Evolutionary conservation across 2,888 invertebrate species (phyloP).

Genomic region (Scaptomyza cyrtandrae): DNA sequence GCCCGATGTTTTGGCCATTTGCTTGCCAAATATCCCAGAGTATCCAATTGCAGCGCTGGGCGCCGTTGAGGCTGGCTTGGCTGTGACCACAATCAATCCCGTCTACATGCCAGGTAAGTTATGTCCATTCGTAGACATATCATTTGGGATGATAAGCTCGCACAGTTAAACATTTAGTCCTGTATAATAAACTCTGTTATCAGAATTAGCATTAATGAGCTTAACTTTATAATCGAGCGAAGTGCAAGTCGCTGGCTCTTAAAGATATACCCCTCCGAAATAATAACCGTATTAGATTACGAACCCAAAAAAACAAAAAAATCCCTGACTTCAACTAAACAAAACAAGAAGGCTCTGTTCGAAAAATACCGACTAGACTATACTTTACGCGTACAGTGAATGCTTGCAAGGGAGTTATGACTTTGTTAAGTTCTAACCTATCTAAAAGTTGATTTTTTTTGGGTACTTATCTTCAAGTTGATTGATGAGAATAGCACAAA

Average conservation of each 20-base stretch:
- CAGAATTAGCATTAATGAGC: constrained; percentile 4
- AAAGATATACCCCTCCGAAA: constrained; percentile 19
- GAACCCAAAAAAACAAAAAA: constrained; percentile 5
- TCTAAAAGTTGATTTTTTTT: too few species aligned
- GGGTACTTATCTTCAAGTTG: too few species aligned
- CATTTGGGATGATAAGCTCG: constrained; percentile 25
- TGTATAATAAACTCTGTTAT: constrained; percentile 31
- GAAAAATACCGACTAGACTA: too few species aligned
- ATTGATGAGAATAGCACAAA: too few species aligned
- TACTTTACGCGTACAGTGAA: too few species aligned
- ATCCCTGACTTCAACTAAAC: constrained; percentile 12
- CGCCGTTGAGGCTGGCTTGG: constrained; percentile 88
- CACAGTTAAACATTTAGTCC: constrained; percentile 33
- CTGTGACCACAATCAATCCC: constrained; percentile 91
- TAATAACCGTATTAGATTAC: constrained; percentile 10
- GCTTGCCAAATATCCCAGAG: constrained; percentile 92
- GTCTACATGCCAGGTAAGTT: constrained; percentile 88
- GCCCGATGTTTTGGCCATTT: constrained; percentile 89
- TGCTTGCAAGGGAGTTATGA: too few species aligned
- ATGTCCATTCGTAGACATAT: background rate
- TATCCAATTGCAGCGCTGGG: constrained; percentile 89
- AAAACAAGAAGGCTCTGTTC: too few species aligned
- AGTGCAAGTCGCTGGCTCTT: constrained; percentile 28
- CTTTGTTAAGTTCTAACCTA: too few species aligned
- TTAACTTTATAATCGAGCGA: constrained; percentile 11